Evolutionary conservation across 30 jellyfish, hydroid and myxozoan species (phyloP).

Genomic region (Calvadosia cruxmelitensis): DNA sequence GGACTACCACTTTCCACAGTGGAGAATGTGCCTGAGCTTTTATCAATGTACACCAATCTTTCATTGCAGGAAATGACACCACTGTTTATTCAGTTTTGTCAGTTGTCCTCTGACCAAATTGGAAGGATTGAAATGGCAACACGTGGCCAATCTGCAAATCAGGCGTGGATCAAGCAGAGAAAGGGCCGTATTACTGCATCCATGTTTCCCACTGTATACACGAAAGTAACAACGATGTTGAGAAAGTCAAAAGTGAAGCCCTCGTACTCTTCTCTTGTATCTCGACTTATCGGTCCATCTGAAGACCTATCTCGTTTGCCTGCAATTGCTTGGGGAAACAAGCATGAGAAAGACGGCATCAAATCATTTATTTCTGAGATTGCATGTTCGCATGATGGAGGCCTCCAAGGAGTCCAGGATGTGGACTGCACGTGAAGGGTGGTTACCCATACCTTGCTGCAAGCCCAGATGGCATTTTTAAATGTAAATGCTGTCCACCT

Average conservation of each 20-base stretch:
- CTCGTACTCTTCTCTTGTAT: too few species aligned
- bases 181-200: conserved; percentile 40
- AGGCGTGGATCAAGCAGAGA: conserved; percentile 17
- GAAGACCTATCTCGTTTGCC: neutral
- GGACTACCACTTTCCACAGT: too few species aligned
- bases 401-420: neutral
- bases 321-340: conserved; percentile 26
- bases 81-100: too few species aligned
- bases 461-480: conserved; percentile 30
- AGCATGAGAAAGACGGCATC: conserved; percentile 19
- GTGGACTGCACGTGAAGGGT: conserved; percentile 13
- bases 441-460: conserved; percentile 26
- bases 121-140: conserved; percentile 15
- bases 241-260: conserved; percentile 26
- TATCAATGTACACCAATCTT: too few species aligned
- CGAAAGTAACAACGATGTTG: conserved; percentile 16
- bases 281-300: neutral
- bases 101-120: too few species aligned
- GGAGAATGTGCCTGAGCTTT: too few species aligned
- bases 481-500: conserved; percentile 24
- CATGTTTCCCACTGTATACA: conserved; percentile 10
- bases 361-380: conserved; percentile 14
- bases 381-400: conserved; percentile 4
- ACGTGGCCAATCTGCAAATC: conserved; percentile 10
- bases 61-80: too few species aligned